A percentile compares a stretch with the other conserved stretches of the same genome.
These are phyloP conservation scores for Hydra vulgaris DNA, from an alignment of 30 jellyfish, hydroid and myxozoan species.

Conservation along the genomic window DNA sequence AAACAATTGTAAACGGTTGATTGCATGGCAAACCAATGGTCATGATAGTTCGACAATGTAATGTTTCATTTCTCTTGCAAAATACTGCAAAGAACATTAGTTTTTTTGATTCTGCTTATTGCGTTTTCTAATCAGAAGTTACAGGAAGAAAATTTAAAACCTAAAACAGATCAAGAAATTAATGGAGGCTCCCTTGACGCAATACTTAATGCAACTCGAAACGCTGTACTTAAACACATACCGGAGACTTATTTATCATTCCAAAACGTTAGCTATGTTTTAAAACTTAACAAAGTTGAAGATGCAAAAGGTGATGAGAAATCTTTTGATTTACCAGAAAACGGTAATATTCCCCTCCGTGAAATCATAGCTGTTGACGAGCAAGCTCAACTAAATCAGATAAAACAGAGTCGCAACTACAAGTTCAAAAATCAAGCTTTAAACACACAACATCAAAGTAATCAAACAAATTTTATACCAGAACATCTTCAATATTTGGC, in stretches of 20 bases:
- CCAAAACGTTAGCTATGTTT: neutral
- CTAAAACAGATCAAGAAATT: neutral
- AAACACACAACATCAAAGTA: neutral
- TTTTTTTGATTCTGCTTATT: neutral
- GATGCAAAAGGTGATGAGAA: neutral
- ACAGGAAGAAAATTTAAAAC: neutral
- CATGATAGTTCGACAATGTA: constrained; percentile 1
- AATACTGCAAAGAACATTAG: neutral
- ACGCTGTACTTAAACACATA: neutral
- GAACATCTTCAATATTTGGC: neutral
- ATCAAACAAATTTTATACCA: neutral
- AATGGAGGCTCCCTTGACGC: neutral
- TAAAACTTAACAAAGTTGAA: neutral
- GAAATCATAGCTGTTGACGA: neutral
- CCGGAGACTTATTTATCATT: neutral
- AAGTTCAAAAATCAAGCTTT: neutral
- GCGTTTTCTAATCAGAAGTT: neutral
- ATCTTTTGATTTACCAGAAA: neutral
- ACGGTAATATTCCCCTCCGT: constrained; percentile 3
- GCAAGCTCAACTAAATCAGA: neutral
- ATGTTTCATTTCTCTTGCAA: constrained; percentile 1
- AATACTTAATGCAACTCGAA: neutral
- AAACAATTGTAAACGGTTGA: neutral
- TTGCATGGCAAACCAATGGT: constrained; percentile 4
- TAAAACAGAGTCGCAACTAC: neutral